phyloP scores from a whole-genome alignment of 2,888 invertebrate genomes.

The Melinaea menophilus region DNA sequence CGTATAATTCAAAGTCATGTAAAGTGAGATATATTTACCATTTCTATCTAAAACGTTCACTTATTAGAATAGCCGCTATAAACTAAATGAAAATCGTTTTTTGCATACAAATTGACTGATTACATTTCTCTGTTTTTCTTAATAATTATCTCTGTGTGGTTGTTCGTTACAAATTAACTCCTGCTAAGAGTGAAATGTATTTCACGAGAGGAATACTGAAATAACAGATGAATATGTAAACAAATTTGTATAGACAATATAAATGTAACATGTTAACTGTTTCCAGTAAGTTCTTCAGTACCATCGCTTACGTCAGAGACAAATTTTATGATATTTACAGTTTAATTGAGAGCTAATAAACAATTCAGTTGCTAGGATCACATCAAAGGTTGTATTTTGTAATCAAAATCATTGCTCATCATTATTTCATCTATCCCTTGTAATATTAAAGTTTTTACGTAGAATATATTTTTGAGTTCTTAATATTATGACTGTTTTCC shows the following conservation, averaged over 20 bases:
- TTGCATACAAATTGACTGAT: constrained; percentile 17
- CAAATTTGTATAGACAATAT: too few relatives aligned
- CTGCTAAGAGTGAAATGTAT: too few relatives aligned
- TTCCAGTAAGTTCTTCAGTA: neutral
- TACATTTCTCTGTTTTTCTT: constrained; percentile 9
- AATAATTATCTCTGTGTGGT: constrained; percentile 2
- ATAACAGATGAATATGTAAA: too few relatives aligned
- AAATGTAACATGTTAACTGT: neutral
- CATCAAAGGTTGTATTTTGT: neutral
- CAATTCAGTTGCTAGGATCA: neutral
- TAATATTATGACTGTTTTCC: too few relatives aligned
- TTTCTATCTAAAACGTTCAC: constrained; percentile 6
- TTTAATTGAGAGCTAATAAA: constrained; percentile 17
- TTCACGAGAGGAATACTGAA: too few relatives aligned
- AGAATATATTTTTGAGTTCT: too few relatives aligned
- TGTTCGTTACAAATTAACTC: neutral
- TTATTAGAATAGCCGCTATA: constrained; percentile 17
- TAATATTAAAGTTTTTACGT: too few relatives aligned
- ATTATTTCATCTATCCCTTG: neutral
- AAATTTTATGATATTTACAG: constrained; percentile 15
- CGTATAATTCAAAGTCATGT: constrained; percentile 16
- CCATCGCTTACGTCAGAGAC: constrained; percentile 16
- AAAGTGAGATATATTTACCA: constrained; percentile 19
- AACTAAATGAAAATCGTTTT: constrained; percentile 19
- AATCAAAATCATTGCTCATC: constrained; percentile 21